phyloP scores from a whole-genome alignment of 2,888 invertebrate genomes.

The Crematogaster levior region DNA sequence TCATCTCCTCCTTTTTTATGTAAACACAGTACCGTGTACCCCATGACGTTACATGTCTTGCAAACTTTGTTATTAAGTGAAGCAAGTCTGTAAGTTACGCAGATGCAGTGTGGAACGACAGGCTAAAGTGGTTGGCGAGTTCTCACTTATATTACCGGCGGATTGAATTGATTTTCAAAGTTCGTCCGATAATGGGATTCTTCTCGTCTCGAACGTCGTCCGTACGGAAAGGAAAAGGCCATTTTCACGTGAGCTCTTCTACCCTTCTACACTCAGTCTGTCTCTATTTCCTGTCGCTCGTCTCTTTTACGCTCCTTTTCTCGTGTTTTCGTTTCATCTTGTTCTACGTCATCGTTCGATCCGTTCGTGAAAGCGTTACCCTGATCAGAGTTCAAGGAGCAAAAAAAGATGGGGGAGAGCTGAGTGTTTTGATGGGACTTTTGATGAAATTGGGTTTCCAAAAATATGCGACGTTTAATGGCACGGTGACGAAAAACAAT shows the following conservation, averaged over 20 bases:
- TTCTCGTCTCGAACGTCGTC: conserved; percentile 46
- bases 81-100: conserved; percentile 73
- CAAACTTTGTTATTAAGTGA: conserved; percentile 77
- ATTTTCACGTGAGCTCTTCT: conserved; percentile 37
- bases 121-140: conserved; percentile 53
- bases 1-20: conserved; percentile 2
- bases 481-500: not conserved
- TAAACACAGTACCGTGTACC: conserved; percentile 59
- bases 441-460: not conserved
- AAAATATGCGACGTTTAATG: not conserved
- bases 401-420: conserved; percentile 1
- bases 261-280: conserved; percentile 7
- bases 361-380: conserved; percentile 1
- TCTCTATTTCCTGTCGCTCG: not conserved
- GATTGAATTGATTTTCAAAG: conserved; percentile 73
- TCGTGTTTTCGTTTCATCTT: conserved; percentile 50
- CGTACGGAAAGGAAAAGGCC: conserved; percentile 28
- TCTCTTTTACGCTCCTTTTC: not conserved
- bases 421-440: conserved; percentile 19
- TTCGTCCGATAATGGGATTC: conserved; percentile 67
- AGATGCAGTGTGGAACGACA: conserved; percentile 38
- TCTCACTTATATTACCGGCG: conserved; percentile 58
- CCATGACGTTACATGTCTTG: conserved; percentile 59
- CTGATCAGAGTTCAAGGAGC: conserved; percentile 21
- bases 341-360: conserved; percentile 35